Evolutionary conservation across 1,140 invertebrate species (phyloP), one percentile per base, ranked within the genome.

Genomic region (Anadara kagoshimensis): DNA sequence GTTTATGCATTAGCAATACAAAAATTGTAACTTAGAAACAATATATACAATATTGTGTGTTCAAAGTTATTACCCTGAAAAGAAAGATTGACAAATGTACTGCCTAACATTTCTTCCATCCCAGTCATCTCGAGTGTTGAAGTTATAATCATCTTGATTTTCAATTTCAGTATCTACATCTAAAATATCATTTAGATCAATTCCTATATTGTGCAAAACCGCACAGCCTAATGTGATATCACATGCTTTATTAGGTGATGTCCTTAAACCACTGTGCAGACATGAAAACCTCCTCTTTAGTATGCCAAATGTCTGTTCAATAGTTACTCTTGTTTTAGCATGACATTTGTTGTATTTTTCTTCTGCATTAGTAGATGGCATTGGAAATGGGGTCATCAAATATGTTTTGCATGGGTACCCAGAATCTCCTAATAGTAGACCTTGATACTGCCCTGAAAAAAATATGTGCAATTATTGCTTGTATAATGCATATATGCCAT

Each of bases 241-340:
- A 22, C 29, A 24, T 45, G 56, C n/a, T n/a, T n/a, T n/a, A n/a
- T n/a, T n/a, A n/a, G n/a, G n/a, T n/a, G n/a, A n/a, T n/a, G n/a
- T n/a, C 14, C 54, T 43, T 0, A 58, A 53, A n/a, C 53, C 41
- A 56, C 44, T 53, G 44, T 36, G 24, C n/a, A 44, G 12, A 14
- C 20, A 45, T 11, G 29, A 22, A 16, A 69, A 72, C 20, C 69
- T 64, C 20, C 62, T 45, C 49, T 72, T 72, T 20, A 64, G 14
- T 5, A 65, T 58, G 1, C 69, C 69, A 65, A 57, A 72, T 11
- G 69, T 65, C 26, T 65, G 61, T 57, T 72, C 62, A 45, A 72
- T 29, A 5, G 58, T 16, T 45, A 71, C 59, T 45, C 69, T 43
- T 18, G 59, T 71, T 45, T n/a, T 72, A 41, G 36, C 44, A 44